Evolutionary conservation across 2,888 invertebrate species (phyloP).

Genomic region (Epinotia nisella): DNA sequence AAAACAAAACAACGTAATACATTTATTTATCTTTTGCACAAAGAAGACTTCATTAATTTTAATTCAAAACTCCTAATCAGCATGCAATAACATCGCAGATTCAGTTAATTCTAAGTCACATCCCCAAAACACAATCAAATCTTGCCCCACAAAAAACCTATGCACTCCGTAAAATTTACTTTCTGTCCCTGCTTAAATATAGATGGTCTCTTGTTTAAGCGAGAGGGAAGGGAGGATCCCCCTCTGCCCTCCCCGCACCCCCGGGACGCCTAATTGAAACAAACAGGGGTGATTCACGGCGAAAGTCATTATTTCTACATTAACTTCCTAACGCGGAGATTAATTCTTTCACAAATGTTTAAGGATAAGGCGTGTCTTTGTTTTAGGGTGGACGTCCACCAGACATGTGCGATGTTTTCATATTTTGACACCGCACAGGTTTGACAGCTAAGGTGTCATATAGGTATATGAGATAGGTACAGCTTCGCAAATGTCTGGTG

Average conservation of each 20-base stretch:
- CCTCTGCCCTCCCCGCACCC: conserved; percentile 49
- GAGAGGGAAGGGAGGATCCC: conserved; percentile 48
- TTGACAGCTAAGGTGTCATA: too few relatives aligned
- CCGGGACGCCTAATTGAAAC: conserved; percentile 80
- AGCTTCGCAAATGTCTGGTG: too few relatives aligned
- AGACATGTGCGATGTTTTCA: too few relatives aligned
- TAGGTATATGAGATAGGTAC: too few relatives aligned
- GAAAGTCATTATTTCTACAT: conserved; percentile 81
- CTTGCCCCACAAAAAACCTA: conserved; percentile 60
- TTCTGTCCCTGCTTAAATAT: conserved; percentile 76
- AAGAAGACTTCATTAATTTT: conserved; percentile 12
- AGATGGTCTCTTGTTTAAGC: conserved; percentile 57
- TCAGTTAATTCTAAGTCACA: conserved; percentile 23
- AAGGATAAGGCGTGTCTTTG: conserved; percentile 28
- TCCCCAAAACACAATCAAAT: conserved; percentile 50
- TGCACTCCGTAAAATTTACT: conserved; percentile 72
- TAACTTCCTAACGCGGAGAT: conserved; percentile 62
- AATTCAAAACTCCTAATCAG: conserved; percentile 10
- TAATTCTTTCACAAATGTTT: conserved; percentile 41
- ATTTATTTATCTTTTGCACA: not conserved
- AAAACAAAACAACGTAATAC: not conserved
- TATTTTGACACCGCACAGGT: too few relatives aligned
- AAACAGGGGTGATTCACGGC: conserved; percentile 80
- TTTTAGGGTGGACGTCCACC: not conserved
- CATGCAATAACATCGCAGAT: conserved; percentile 13